Evolutionary conservation across 1,140 invertebrate genomes (phyloP), one percentile per base, ranked within the genome.

Genomic region (Cotesia vestalis): DNA sequence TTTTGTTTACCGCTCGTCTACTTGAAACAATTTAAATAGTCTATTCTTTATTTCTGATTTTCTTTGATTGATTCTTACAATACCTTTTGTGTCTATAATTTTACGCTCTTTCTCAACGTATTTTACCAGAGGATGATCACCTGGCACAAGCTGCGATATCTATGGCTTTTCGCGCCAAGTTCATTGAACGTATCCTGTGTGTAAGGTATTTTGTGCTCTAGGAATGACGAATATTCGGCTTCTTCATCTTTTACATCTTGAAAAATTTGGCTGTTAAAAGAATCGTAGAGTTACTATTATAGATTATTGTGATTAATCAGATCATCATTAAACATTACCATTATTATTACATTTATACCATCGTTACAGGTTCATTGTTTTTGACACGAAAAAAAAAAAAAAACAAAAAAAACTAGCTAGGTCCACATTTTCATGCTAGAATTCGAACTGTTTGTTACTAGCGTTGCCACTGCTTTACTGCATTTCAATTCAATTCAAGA

Each of bases 201-300:
- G 62, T 53, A 67, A 67, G 66, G 66, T 67, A 67, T 67, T 67
- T 53, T 67, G 53, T 51, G 35, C 53, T 9, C 20, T 52, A 34
- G 4, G 12, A 55, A 35, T 27, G 14, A 67, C 8, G 12, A 52
- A 34, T 55, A n/a, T 6, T 27, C 17, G 14, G 51, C 51, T 67
- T 67, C 51, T 59, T 59, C 57, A 59, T 27, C 8, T 20, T 59
- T 55, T 53, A 46, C 6, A 46, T 67, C 46, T 53, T 55, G 51
- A 46, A 9, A 46, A 9, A 55, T 51, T 34, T 67, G 46, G 66
- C 51, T 53, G 17, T 20, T 59, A 20, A 17, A 20, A 17, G 9
- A 59, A 27, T 59, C 57, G 17, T 59, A 59, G 20, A 59, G 17
- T 46, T 46, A 59, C 12, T 14, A 12, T 4, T 12, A 27, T 59